A percentile compares a stretch with the other conserved stretches of the same genome.
Evolutionary conservation across 2,797 vertebrate species (phyloP).

Genomic region (Gouania willdenowi): DNA sequence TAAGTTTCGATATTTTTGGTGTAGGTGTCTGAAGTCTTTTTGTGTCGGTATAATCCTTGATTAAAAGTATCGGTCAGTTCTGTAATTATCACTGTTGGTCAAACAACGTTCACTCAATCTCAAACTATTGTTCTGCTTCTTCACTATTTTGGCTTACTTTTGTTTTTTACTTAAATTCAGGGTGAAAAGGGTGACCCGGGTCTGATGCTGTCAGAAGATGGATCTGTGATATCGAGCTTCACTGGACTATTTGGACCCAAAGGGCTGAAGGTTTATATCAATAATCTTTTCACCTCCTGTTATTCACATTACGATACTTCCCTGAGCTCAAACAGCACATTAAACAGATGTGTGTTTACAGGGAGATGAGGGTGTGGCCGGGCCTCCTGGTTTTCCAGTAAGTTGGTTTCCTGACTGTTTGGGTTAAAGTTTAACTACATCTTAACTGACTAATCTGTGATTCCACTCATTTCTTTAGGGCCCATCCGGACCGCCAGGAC

Average conservation of each 20-base stretch:
- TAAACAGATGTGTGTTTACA: slow-evolving; percentile 25
- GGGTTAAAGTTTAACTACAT: background rate
- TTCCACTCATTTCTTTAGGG: slow-evolving; percentile 71
- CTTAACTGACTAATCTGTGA: background rate
- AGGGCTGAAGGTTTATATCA: slow-evolving; percentile 82
- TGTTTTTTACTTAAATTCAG: too few relatives aligned
- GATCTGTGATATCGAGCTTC: slow-evolving; percentile 59
- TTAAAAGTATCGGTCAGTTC: too few relatives aligned
- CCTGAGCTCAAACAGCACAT: too few relatives aligned
- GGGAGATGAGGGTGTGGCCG: slow-evolving; percentile 82
- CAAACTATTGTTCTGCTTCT: too few relatives aligned
- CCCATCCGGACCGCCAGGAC: slow-evolving; percentile 81
- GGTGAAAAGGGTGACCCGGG: slow-evolving; percentile 91
- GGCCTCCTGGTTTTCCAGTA: slow-evolving; percentile 65
- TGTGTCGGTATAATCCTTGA: too few relatives aligned
- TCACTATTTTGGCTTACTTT: too few relatives aligned
- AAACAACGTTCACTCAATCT: too few relatives aligned
- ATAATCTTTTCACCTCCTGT: background rate
- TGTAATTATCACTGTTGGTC: too few relatives aligned
- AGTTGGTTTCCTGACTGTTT: too few relatives aligned
- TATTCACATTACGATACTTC: background rate
- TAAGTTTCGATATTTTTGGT: too few relatives aligned
- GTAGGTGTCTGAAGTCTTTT: too few relatives aligned
- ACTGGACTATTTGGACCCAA: slow-evolving; percentile 69
- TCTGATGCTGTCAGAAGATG: slow-evolving; percentile 66